Evolutionary conservation across 2,888 invertebrate species (phyloP).

Genomic region (Dichetophora obliterata): DNA sequence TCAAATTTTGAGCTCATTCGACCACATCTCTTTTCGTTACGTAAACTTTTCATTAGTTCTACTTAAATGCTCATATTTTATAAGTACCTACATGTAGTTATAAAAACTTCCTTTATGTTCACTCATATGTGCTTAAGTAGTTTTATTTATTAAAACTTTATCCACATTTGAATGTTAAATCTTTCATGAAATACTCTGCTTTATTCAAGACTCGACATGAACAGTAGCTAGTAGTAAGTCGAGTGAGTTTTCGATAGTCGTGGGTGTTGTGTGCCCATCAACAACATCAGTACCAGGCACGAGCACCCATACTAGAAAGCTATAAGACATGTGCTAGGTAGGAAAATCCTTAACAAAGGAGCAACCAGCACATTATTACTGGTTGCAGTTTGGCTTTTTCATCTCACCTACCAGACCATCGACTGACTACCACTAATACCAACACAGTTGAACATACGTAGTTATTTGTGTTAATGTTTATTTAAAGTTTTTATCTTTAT

Average conservation of each 20-base stretch:
- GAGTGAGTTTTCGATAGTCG: too few species aligned
- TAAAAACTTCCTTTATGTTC: slow-evolving; percentile 49
- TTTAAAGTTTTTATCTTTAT: background rate
- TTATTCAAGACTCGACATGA: slow-evolving; percentile 35
- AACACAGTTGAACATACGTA: background rate
- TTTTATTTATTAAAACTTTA: slow-evolving; percentile 60
- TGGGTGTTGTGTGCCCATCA: too few species aligned
- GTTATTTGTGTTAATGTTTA: slow-evolving; percentile 5
- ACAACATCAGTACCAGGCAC: too few species aligned
- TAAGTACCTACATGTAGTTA: background rate
- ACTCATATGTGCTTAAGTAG: slow-evolving; percentile 64
- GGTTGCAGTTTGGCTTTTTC: background rate
- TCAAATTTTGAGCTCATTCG: background rate
- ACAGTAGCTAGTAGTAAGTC: too few species aligned
- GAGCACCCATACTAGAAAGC: too few species aligned
- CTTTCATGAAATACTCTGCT: slow-evolving; percentile 65
- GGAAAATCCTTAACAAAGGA: too few species aligned
- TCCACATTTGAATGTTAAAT: slow-evolving; percentile 69
- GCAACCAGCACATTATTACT: too few species aligned
- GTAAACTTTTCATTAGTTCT: slow-evolving; percentile 18
- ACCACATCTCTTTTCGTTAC: background rate
- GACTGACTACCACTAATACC: background rate
- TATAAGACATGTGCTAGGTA: too few species aligned
- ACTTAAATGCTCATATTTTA: background rate
- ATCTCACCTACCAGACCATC: background rate